Base-by-base conservation (phyloP, 2,113 vertebrate genomes). In the Alethe diademata region DNA sequence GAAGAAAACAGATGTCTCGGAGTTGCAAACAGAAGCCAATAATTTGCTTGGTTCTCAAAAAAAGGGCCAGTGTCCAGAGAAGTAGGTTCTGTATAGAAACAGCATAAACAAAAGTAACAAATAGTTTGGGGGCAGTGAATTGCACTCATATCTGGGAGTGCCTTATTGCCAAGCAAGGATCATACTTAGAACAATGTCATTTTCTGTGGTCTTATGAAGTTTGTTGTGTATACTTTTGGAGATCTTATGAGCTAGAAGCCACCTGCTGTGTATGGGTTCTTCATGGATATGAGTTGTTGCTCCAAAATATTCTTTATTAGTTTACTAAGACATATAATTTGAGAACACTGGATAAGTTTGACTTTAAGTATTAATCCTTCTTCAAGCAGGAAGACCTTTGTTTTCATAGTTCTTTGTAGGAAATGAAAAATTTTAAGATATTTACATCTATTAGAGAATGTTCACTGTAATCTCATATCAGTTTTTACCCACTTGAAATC, bases 1-100 rank as follows among this genome's bases (percentile, higher is more conserved):
- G 82, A 83, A 90, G 94, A 92, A 96, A 97, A 76, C 97, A 97
- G 91, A 96, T 97, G 93, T 94, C 89, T 94, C 5, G 5, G 78
- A 71, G 92, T 76, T 66, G 16, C 56, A 56, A 33, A 62, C 57
- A 36, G 87, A 79, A 82, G 60, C 31, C 36, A 90, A 22, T 75
- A 36, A 51, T 85, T 91, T 88, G 12, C 61, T 88, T 74, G 47
- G 47, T 90, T 92, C 26, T 38, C 78, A 71, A 57, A 90, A 92
- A 91, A 22, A 17, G 31, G 19, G 57, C 24, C 75, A 28, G 28
- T 61, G 76, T 79, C 36, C 58, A 84, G 61, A 90, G 67, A 65
- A 88, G 67, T 58, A 88, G 57, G 23, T 36, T 85, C 64, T 78
- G 73, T 62, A 64, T 4, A 28, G 65, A 92, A 94, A 85, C 28